Conservation (phyloP, 2,797 vertebrate genomes). For the Mastacembelus armatus region DNA sequence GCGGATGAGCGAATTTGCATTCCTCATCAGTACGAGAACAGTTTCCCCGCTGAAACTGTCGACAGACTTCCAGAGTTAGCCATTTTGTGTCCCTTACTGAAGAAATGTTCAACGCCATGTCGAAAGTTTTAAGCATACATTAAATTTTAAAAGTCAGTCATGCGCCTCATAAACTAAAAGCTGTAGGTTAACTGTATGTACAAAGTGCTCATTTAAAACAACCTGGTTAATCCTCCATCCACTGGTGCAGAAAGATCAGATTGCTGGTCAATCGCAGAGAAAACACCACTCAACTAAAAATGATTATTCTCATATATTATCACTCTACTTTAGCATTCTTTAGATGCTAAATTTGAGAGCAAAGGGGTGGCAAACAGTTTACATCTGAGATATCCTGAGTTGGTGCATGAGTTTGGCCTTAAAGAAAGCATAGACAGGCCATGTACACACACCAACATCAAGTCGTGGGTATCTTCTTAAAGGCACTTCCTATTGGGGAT, state of each 20-base stretch:
- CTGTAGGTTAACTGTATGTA: conserved; percentile 25
- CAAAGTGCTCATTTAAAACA: conserved; percentile 58
- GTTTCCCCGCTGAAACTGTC: conserved; percentile 98
- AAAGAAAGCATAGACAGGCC: conserved; percentile 66
- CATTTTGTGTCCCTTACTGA: conserved; percentile 98
- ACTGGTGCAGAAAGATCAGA: conserved; percentile 49
- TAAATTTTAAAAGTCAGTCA: conserved; percentile 37
- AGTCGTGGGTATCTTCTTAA: conserved; percentile 68
- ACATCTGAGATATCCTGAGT: conserved; percentile 80
- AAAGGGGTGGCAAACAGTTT: conserved; percentile 78
- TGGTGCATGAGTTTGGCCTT: conserved; percentile 68
- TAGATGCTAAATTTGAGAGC: conserved; percentile 68
- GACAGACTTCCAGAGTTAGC: conserved; percentile 98
- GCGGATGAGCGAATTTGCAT: conserved; percentile 99
- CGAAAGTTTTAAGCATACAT: conserved; percentile 61
- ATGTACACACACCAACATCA: conserved; percentile 71
- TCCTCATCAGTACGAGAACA: conserved; percentile 99
- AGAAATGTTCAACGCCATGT: conserved; percentile 95
- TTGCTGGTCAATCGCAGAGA: conserved; percentile 47
- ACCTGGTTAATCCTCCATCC: conserved; percentile 59
- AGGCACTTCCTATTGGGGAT: conserved; percentile 82
- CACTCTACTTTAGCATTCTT: conserved; percentile 54
- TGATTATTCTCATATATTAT: conserved; percentile 38
- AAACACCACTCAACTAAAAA: conserved; percentile 70
- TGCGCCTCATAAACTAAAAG: conserved; percentile 33